Base-by-base conservation (phyloP, 2,113 vertebrate species). In the Urocitellus parryii region DNA sequence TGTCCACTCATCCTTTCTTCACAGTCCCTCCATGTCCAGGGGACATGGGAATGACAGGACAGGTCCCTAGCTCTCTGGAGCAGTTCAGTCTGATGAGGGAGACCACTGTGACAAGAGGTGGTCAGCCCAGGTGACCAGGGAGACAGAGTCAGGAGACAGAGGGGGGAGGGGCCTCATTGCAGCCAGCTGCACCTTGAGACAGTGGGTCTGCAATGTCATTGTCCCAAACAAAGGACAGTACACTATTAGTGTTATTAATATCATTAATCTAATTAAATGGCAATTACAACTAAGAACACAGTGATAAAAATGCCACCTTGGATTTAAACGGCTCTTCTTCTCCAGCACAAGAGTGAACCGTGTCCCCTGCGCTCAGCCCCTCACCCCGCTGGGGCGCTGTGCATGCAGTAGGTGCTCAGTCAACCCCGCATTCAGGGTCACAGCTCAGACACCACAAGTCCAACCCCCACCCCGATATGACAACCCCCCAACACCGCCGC, bases 231-330 rank as follows among this genome's bases (percentile, higher is more conserved):
- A 94, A 98, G 96, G 96, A 95, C 91, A 91, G 56, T 70, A 13
- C 70, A 12, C 84, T 97, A 93, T 95, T 81, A 88, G 51, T 87
- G 51, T 92, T 96, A 97, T 97, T 96, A 96, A 96, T 81, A 96
- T 81, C 96, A 92, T 94, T 96, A 94, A 95, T 92, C 88, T 96
- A 95, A 97, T 97, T 96, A 98, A 97, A 92, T 84, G 84, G 95
- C 76, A 63, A 94, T 97, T 97, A 98, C 67, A 90, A 95, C 96
- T 95, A 95, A 96, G 96, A 97, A 95, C 79, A 94, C 95, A 93
- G 94, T 0, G 16, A 97, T 93, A 85, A 97, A 97, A 97, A 85
- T 37, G 72, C 92, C 97, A 95, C 95, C 95, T 94, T 95, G 95
- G 89, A 90, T 90, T 96, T 91, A 94, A 97, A 85, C 22, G 29